These are phyloP conservation scores for Eustalomyia histrio DNA, from an alignment of 2,888 invertebrate species.

Conservation along the genomic window DNA sequence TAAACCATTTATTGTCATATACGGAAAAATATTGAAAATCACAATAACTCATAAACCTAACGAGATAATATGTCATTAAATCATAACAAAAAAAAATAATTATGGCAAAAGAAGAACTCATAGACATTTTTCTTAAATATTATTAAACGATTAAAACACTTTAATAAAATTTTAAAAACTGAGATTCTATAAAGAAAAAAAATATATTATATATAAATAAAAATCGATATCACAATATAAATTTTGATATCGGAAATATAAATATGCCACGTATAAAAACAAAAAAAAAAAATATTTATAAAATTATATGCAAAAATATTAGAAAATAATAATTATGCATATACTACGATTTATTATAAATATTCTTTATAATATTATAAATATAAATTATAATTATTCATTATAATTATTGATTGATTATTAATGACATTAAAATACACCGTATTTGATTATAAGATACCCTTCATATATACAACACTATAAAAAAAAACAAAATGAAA, in stretches of 20 bases:
- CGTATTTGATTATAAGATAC: constrained; percentile 36
- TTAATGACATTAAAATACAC: constrained; percentile 26
- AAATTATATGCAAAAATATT: constrained; percentile 50
- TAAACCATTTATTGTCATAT: background rate
- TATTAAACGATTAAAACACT: constrained; percentile 3
- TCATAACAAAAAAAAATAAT: background rate
- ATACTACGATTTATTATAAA: constrained; percentile 46
- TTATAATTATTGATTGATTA: constrained; percentile 44
- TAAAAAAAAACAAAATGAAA: constrained; percentile 5
- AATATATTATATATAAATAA: constrained; percentile 31
- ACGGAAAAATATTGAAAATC: background rate
- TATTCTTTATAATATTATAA: constrained; percentile 40
- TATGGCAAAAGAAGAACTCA: background rate
- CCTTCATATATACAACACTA: constrained; percentile 10
- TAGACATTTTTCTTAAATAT: constrained; percentile 7
- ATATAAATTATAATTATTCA: constrained; percentile 7
- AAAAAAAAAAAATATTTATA: constrained; percentile 55
- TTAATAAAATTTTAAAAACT: constrained; percentile 41
- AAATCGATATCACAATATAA: constrained; percentile 17
- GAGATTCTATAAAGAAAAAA: constrained; percentile 55
- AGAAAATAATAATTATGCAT: constrained; percentile 41
- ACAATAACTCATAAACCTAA: background rate
- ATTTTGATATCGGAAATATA: constrained; percentile 48
- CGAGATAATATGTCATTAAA: background rate
- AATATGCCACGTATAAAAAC: constrained; percentile 62